Evolutionary conservation across 1,140 invertebrate species (phyloP).

Genomic region (Hycleus cichorii): DNA sequence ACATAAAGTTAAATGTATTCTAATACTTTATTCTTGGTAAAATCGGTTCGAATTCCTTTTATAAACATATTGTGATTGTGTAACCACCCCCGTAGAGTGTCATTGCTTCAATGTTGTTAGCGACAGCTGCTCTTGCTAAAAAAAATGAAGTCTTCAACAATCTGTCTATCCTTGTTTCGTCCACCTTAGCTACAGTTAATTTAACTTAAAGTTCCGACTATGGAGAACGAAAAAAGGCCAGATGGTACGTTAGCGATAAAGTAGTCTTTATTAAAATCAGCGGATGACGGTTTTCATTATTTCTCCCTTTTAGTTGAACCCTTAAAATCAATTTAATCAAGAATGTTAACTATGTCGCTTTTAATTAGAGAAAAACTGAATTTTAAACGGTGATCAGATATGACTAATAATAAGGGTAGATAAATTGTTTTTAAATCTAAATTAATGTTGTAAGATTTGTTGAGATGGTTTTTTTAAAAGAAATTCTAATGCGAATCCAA

Average conservation of each 20-base stretch:
- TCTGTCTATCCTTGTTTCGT: conserved; percentile 1
- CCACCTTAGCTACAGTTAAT: conserved; percentile 41
- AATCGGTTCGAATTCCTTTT: conserved; percentile 27
- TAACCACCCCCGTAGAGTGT: conserved; percentile 40
- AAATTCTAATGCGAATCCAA: conserved; percentile 3
- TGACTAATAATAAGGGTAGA: background rate
- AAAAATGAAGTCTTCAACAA: conserved; percentile 41
- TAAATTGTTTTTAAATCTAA: too few species aligned
- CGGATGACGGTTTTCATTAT: background rate
- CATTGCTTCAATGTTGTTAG: conserved; percentile 27
- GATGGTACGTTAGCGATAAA: conserved; percentile 4
- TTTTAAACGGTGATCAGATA: conserved; percentile 5
- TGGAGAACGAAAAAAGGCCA: background rate
- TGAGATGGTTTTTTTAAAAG: too few species aligned
- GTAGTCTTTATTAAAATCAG: conserved; percentile 13
- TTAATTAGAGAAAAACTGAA: conserved; percentile 5
- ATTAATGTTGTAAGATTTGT: too few species aligned
- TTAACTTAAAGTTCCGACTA: conserved; percentile 28
- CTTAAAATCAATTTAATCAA: background rate
- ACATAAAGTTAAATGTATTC: conserved; percentile 31
- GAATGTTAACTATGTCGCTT: conserved; percentile 6
- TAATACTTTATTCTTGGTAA: conserved; percentile 31
- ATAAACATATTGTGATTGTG: conserved; percentile 37
- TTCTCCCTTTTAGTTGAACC: conserved; percentile 6
- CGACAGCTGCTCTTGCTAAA: conserved; percentile 36